Conservation (phyloP, 1,140 invertebrate species). For the Homarus americanus region DNA sequence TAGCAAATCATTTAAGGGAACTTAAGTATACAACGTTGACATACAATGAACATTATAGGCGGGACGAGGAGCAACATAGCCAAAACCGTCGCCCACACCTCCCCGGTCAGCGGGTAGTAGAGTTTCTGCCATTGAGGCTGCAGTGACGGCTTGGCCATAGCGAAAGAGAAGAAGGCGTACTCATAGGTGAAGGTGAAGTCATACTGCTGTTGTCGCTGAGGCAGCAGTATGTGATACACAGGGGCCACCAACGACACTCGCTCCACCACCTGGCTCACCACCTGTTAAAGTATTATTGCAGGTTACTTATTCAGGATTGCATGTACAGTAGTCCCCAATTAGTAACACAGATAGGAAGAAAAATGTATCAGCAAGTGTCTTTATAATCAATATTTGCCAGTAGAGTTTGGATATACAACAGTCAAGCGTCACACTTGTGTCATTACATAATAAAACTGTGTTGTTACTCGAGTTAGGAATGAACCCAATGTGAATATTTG, state of each 20-base stretch:
- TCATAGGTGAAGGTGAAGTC: conserved; percentile 33
- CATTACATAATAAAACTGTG: too few relatives aligned
- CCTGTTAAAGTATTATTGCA: conserved; percentile 1
- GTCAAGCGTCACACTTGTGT: too few relatives aligned
- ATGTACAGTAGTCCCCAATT: too few relatives aligned
- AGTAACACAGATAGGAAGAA: too few relatives aligned
- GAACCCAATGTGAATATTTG: too few relatives aligned
- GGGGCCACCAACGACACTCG: background rate
- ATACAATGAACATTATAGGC: background rate
- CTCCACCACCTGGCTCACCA: background rate
- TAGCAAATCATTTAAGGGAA: too few relatives aligned
- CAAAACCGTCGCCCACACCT: conserved; percentile 42
- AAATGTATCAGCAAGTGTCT: too few relatives aligned
- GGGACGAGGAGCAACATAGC: background rate
- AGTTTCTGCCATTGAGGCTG: conserved; percentile 25
- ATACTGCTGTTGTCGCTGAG: background rate
- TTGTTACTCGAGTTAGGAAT: too few relatives aligned
- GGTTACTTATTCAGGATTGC: too few relatives aligned
- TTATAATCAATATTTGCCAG: too few relatives aligned
- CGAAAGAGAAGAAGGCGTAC: background rate
- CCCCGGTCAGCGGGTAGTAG: conserved; percentile 10
- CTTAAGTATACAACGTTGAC: too few relatives aligned
- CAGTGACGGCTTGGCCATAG: conserved; percentile 19
- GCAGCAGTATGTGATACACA: background rate
- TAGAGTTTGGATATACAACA: too few relatives aligned